phyloP scores from a whole-genome alignment of 2,797 vertebrate genomes.

The Malacoraja senta region DNA sequence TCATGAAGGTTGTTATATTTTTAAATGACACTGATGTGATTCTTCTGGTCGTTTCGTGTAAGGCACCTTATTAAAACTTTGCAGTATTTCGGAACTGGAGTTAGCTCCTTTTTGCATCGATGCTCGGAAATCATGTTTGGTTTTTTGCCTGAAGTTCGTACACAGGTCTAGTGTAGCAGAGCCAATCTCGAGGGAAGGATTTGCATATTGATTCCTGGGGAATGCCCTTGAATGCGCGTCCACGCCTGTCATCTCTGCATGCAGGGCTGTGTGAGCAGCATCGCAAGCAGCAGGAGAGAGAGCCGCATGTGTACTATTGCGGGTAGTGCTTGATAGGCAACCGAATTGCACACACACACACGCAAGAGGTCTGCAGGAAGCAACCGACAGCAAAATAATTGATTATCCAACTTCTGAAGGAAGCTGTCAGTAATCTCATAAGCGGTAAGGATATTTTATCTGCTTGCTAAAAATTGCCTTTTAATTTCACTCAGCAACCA shows the following conservation, averaged over 20 bases:
- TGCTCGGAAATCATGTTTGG: conserved; percentile 12
- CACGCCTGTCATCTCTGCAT: conserved; percentile 38
- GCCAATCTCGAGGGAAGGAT: conserved; percentile 26
- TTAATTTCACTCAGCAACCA: background rate
- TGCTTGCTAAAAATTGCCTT: background rate
- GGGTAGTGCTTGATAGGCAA: conserved; percentile 35
- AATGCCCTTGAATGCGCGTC: conserved; percentile 38
- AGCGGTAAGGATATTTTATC: background rate
- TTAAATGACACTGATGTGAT: background rate
- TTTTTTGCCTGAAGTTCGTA: conserved; percentile 26
- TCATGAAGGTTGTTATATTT: background rate
- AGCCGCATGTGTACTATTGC: conserved; percentile 37
- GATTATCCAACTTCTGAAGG: conserved; percentile 27
- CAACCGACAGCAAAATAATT: conserved; percentile 21
- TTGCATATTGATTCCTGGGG: conserved; percentile 39
- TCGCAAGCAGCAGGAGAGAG: conserved; percentile 28
- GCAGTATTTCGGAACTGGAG: background rate
- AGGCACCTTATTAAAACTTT: conserved; percentile 26
- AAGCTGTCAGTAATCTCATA: background rate
- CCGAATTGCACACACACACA: background rate
- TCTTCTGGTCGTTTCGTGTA: background rate
- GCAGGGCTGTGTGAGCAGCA: conserved; percentile 37
- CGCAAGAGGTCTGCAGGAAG: conserved; percentile 23
- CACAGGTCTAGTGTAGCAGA: conserved; percentile 28
- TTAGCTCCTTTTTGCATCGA: background rate